phyloP scores from a whole-genome alignment of 2,797 vertebrate genomes.

The Thalassophryne amazonica region DNA sequence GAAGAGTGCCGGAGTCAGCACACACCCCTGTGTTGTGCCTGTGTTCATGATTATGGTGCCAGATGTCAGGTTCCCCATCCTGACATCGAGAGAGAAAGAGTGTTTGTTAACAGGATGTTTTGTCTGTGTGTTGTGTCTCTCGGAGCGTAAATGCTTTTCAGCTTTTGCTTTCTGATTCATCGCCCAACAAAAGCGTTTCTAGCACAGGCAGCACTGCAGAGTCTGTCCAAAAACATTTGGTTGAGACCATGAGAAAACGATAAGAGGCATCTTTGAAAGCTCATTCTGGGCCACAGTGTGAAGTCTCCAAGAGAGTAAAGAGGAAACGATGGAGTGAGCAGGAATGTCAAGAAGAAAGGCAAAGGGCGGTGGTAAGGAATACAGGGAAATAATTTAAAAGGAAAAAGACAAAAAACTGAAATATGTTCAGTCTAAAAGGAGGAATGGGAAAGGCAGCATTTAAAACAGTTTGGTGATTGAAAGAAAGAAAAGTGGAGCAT shows the following conservation, averaged over 20 bases:
- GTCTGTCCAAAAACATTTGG: conserved; percentile 36
- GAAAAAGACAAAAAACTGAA: conserved; percentile 18
- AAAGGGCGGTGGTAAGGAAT: neutral
- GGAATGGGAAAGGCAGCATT: conserved; percentile 38
- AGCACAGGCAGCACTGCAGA: conserved; percentile 10
- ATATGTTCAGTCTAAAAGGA: conserved; percentile 6
- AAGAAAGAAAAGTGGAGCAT: conserved; percentile 23
- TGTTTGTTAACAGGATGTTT: conserved; percentile 23
- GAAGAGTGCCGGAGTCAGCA: too few relatives aligned
- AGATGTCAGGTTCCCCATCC: too few relatives aligned
- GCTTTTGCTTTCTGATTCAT: conserved; percentile 27
- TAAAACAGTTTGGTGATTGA: conserved; percentile 42
- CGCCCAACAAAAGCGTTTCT: conserved; percentile 9
- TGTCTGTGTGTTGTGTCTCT: conserved; percentile 6
- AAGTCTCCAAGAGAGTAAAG: conserved; percentile 20
- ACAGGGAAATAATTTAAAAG: conserved; percentile 18
- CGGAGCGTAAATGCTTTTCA: conserved; percentile 30
- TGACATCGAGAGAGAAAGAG: neutral
- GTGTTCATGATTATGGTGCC: too few relatives aligned
- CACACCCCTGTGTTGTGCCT: too few relatives aligned
- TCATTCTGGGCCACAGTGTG: conserved; percentile 5
- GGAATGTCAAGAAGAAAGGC: neutral
- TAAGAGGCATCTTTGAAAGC: conserved; percentile 21
- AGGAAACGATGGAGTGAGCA: conserved; percentile 7
- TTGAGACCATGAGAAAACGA: conserved; percentile 21